Evolutionary conservation across 2,888 invertebrate species (phyloP).

Genomic region (Ametastegia equiseti): DNA sequence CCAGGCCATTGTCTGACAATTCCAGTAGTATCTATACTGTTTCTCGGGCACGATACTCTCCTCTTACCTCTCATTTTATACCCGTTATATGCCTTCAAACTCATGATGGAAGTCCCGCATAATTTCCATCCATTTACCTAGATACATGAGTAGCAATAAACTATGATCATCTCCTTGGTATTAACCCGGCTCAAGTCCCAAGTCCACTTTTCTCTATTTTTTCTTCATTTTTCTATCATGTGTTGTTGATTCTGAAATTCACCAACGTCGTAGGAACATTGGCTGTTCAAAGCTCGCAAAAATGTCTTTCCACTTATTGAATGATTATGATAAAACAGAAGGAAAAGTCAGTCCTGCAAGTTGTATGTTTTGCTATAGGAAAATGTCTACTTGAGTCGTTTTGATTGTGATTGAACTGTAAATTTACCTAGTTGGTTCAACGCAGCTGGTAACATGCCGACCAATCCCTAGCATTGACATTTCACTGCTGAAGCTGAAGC

Average conservation of each 20-base stretch:
- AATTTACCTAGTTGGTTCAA: too few species aligned
- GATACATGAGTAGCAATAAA: constrained; percentile 7
- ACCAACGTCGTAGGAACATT: background rate
- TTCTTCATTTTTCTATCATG: background rate
- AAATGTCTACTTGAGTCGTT: background rate
- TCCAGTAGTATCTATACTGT: background rate
- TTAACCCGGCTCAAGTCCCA: background rate
- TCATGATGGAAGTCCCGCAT: constrained; percentile 7
- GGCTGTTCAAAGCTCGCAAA: background rate
- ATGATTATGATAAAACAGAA: background rate
- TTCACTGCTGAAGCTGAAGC: background rate
- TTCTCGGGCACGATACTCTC: constrained; percentile 24
- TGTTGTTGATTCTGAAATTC: background rate
- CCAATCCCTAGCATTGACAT: constrained; percentile 41
- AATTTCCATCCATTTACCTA: constrained; percentile 41
- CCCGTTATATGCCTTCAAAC: background rate
- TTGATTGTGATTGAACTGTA: background rate
- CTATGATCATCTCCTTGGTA: background rate
- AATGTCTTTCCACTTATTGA: background rate
- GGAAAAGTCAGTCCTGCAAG: background rate
- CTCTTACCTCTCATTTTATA: background rate
- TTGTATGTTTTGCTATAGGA: background rate
- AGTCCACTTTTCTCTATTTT: background rate
- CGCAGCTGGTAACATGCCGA: constrained; percentile 1
- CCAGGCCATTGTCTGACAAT: constrained; percentile 42